Evolutionary conservation across 2,888 invertebrate genomes (phyloP), one percentile per base, ranked within the genome.

Genomic region (Orthosia gothica): DNA sequence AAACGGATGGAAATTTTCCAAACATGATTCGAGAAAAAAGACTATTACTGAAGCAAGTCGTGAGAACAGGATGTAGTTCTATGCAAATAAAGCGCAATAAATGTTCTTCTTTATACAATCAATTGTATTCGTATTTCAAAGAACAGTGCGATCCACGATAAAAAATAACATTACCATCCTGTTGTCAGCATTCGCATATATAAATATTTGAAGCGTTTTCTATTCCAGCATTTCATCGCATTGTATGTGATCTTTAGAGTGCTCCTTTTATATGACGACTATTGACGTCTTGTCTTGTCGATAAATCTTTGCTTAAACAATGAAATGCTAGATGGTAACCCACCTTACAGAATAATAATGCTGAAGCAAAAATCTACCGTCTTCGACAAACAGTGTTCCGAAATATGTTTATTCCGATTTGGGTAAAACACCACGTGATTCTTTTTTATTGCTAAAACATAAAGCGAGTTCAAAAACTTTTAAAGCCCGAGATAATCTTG

Each of bases 211-310:
- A 18, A 50, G 5, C 16, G 16, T n/a, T 47, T 26, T 57, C n/a
- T 57, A 74, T 45, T 75, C 18, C 16, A 52, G 16, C 13, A 52
- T 58, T 20, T 58, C 45, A 50, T 47, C 18, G 47, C 52, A 54
- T 32, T 74, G 47, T 47, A 52, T 32, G 45, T 66, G 76, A 65
- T 58, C 45, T 32, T 47, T 47, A 54, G 47, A 74, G 52, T 74
- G 32, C 20, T 45, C 13, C n/a, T 52, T 13, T 45, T 57, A 20
- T 57, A 13, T 57, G 49, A 23, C 32, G 7, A 57, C 49, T 57
- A 50, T 75, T 13, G 57, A 45, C 12, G 50, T 26, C n/a, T 15
- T 23, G 40, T 45, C 16, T 4, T 26, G 50, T 23, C 55, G 18
- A 40, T 23, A 55, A 15, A 58, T 12, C 20, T 13, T 45, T 18